These are phyloP conservation scores for Drosophila seguyi DNA, from an alignment of 1,140 invertebrate genomes.

Conservation along the genomic window DNA sequence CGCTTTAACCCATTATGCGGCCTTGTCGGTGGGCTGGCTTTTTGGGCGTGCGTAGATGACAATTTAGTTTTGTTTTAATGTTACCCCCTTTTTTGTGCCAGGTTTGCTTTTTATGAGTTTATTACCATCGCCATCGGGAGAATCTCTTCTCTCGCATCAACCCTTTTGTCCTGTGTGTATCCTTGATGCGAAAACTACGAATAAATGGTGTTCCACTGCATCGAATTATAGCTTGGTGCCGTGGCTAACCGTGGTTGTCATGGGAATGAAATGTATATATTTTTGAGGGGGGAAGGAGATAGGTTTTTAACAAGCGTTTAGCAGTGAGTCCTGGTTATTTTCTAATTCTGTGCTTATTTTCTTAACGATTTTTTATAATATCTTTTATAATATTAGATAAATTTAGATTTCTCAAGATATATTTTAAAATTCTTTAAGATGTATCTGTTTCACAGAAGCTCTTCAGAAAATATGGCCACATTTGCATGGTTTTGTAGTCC, in stretches of 20 bases:
- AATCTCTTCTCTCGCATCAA: constrained; percentile 12
- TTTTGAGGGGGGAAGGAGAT: not conserved
- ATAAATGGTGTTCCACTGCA: constrained; percentile 49
- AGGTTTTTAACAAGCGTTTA: not conserved
- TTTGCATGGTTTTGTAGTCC: not conserved
- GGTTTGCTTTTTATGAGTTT: constrained; percentile 81
- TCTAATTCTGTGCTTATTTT: no score
- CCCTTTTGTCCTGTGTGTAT: constrained; percentile 16
- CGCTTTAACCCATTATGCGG: constrained; percentile 66
- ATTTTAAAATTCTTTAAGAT: not conserved
- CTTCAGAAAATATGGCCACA: not conserved
- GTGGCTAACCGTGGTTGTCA: constrained; percentile 19
- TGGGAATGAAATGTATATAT: not conserved
- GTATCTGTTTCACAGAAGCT: not conserved
- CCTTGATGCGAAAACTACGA: constrained; percentile 7
- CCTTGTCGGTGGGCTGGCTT: constrained; percentile 50
- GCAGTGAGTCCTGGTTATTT: not conserved
- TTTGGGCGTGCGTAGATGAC: constrained; percentile 70
- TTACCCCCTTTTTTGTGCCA: constrained; percentile 43
- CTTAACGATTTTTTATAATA: no score
- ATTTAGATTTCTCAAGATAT: not conserved
- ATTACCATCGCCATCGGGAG: constrained; percentile 62
- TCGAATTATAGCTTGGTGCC: constrained; percentile 9
- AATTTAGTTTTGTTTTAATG: constrained; percentile 84
- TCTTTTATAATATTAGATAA: no score